phyloP scores from a whole-genome alignment of 23 tunicate genomes.

The Diplosoma virens region DNA sequence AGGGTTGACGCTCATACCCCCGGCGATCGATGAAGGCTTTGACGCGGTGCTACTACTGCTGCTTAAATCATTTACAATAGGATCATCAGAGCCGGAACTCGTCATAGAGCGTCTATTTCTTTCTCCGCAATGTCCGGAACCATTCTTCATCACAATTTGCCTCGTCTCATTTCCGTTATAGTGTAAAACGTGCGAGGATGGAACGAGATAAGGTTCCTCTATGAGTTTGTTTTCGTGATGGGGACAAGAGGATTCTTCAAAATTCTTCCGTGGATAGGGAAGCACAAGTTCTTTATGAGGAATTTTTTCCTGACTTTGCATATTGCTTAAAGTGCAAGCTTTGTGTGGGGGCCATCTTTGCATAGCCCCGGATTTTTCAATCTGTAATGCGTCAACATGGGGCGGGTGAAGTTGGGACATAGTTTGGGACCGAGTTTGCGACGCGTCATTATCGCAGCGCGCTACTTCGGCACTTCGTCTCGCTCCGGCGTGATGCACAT shows the following conservation, averaged over 20 bases:
- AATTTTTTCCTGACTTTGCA: not conserved
- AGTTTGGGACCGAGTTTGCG: slow-evolving; percentile 38
- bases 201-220: not conserved
- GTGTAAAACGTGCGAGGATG: not conserved
- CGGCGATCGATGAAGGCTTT: slow-evolving; percentile 38
- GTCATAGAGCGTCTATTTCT: slow-evolving; percentile 32
- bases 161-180: too few species aligned
- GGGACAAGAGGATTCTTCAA: not conserved
- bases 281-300: not conserved
- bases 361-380: slow-evolving; percentile 11
- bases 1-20: slow-evolving; percentile 2
- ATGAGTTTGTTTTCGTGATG: not conserved
- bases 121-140: too few species aligned
- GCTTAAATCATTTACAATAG: slow-evolving; percentile 76
- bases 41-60: slow-evolving; percentile 82
- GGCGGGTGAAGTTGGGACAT: slow-evolving; percentile 34
- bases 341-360: slow-evolving; percentile 1
- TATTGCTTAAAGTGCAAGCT: slow-evolving; percentile 41
- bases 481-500: slow-evolving; percentile 28
- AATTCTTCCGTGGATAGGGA: not conserved
- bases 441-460: too few species aligned
- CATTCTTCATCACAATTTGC: too few species aligned
- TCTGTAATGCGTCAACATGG: not conserved
- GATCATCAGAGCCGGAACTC: slow-evolving; percentile 87
- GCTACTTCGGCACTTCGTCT: too few species aligned